Evolutionary conservation across 2,797 vertebrate genomes (phyloP).

Genomic region (Nyctibius grandis): DNA sequence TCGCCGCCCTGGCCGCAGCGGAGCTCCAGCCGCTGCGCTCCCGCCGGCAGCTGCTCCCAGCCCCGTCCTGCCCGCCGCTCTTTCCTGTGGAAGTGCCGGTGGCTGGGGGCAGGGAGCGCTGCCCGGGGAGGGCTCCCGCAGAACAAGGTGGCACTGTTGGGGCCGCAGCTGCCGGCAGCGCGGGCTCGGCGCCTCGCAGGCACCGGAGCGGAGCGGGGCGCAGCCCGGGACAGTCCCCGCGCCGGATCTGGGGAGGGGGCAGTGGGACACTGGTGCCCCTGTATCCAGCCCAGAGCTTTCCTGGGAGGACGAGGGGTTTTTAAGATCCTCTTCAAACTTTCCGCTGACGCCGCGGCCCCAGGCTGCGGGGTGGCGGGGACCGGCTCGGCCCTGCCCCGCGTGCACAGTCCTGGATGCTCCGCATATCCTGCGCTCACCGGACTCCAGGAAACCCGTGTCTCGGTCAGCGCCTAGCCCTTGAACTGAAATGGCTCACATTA

Average conservation of each 20-base stretch:
- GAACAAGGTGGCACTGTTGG: conserved; percentile 15
- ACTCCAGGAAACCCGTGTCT: background rate
- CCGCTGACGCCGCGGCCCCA: background rate
- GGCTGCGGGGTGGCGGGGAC: background rate
- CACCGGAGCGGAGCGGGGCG: background rate
- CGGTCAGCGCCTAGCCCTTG: background rate
- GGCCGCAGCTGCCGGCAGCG: conserved; percentile 18
- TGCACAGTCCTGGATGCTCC: background rate
- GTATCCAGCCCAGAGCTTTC: background rate
- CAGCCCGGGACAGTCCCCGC: background rate
- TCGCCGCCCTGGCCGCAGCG: background rate
- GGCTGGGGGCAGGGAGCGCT: conserved; percentile 28
- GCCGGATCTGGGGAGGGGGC: background rate
- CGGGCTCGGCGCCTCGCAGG: background rate
- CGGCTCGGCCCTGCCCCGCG: background rate
- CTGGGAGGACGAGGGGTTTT: background rate
- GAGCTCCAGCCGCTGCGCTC: background rate
- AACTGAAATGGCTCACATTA: background rate
- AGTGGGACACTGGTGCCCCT: background rate
- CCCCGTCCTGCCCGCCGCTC: background rate
- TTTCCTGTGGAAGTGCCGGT: background rate
- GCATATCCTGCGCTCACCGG: background rate
- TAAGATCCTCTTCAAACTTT: background rate
- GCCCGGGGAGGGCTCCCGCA: background rate
- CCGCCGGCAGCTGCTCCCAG: background rate